Percentiles rank a stretch among this genome's conserved stretches.
phyloP scores from a whole-genome alignment of 2,888 invertebrate species.

The Caenorhabditis sp. region DNA sequence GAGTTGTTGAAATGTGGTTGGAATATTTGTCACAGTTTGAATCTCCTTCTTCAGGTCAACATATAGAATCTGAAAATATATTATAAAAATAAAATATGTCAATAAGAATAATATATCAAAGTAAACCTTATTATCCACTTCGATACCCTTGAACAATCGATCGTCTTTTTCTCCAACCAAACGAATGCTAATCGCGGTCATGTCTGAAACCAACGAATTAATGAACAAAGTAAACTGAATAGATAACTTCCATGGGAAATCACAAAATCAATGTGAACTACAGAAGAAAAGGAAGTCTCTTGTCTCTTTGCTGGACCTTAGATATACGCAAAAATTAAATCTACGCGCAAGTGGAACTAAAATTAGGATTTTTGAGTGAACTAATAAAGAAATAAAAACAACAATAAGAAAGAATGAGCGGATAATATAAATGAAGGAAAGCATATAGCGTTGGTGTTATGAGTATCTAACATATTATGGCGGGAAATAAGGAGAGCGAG shows the following conservation, averaged over 20 bases:
- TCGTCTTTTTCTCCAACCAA: slow-evolving; percentile 24
- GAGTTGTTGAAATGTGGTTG: slow-evolving; percentile 12
- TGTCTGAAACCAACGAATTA: slow-evolving; percentile 20
- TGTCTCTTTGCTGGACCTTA: no score
- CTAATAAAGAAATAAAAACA: no score
- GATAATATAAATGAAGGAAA: no score
- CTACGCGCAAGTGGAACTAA: no score
- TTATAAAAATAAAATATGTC: slow-evolving; percentile 3
- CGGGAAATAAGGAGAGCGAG: no score
- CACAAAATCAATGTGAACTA: no score
- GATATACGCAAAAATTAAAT: no score
- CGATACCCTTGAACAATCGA: slow-evolving; percentile 19
- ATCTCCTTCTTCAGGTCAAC: slow-evolving; percentile 18
- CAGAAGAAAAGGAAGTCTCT: no score
- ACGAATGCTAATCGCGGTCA: slow-evolving; percentile 13
- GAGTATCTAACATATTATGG: no score
- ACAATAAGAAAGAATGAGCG: no score
- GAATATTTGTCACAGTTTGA: slow-evolving; percentile 21
- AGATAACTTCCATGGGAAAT: neutral
- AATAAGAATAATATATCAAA: slow-evolving; percentile 14
- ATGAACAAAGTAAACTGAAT: slow-evolving; percentile 6
- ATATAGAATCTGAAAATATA: slow-evolving; percentile 25
- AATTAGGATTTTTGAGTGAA: no score
- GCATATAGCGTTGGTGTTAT: no score
- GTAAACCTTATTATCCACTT: slow-evolving; percentile 21